Evolutionary conservation across 1,140 invertebrate species (phyloP).

Genomic region (Agrilus planipennis): DNA sequence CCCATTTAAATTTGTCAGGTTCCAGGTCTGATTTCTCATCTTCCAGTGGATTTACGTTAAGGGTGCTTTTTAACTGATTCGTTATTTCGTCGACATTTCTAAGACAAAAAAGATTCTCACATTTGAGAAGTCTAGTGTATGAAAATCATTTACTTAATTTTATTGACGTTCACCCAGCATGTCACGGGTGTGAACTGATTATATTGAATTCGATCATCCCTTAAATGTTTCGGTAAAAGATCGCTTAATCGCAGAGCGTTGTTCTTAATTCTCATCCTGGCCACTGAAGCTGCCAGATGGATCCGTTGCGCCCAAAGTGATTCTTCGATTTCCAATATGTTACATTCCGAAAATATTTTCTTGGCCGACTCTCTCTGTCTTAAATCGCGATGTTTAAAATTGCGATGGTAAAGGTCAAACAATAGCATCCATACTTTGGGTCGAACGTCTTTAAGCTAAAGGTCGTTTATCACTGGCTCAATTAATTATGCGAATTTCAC

Average conservation of each 20-base stretch:
- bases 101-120: conserved; percentile 11
- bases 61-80: conserved; percentile 15
- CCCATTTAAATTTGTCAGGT: conserved; percentile 46
- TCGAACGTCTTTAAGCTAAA: background rate
- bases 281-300: conserved; percentile 55
- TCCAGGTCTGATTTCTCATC: conserved; percentile 28
- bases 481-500: too few relatives aligned
- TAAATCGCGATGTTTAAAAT: conserved; percentile 38
- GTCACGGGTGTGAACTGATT: conserved; percentile 48
- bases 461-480: too few relatives aligned
- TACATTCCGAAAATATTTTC: conserved; percentile 34
- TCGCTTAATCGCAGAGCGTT: conserved; percentile 53
- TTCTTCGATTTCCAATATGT: conserved; percentile 42
- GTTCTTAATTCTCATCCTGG: conserved; percentile 52
- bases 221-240: conserved; percentile 52
- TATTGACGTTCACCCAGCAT: conserved; percentile 64
- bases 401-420: conserved; percentile 48
- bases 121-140: background rate
- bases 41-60: conserved; percentile 22
- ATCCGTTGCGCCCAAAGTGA: conserved; percentile 49
- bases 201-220: conserved; percentile 48
- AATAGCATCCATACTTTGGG: conserved; percentile 43
- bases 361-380: conserved; percentile 28
- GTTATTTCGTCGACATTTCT: conserved; percentile 21
- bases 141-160: conserved; percentile 41